These are phyloP conservation scores for Hypotaenidia philippensis DNA, from an alignment of 2,797 vertebrate species.

Conservation along the genomic window DNA sequence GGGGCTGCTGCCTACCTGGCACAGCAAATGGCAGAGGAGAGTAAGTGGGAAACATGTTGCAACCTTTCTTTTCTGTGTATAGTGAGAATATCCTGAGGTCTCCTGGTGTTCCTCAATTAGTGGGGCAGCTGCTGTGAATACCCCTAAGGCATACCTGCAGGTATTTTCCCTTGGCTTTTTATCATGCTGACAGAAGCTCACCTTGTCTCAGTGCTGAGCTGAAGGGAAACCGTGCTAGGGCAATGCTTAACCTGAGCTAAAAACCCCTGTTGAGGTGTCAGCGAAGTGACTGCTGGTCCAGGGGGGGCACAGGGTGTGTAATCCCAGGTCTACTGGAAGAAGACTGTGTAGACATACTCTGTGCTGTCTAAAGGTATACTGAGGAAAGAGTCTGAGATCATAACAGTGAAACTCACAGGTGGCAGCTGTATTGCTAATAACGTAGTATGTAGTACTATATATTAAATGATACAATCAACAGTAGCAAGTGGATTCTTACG, in stretches of 20 bases:
- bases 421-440: not conserved
- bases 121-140: not conserved
- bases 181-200: not conserved
- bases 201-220: not conserved
- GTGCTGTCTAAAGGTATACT: not conserved
- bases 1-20: not conserved
- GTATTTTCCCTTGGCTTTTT: not conserved
- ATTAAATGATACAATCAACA: conserved; percentile 22
- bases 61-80: not conserved
- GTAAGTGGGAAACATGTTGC: not conserved
- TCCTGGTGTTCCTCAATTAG: fast-evolving
- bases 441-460: not conserved
- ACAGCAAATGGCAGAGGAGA: not conserved
- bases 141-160: not conserved
- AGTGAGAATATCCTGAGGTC: not conserved
- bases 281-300: not conserved
- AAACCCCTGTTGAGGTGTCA: not conserved
- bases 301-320: not conserved
- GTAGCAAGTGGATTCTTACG: not conserved
- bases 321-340: not conserved
- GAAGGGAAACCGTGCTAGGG: not conserved
- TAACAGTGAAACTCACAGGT: not conserved
- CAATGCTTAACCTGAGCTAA: not conserved
- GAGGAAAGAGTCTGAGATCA: not conserved
- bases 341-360: not conserved